phyloP scores from a whole-genome alignment of 2,113 vertebrate species.

The Rattus rattus region DNA sequence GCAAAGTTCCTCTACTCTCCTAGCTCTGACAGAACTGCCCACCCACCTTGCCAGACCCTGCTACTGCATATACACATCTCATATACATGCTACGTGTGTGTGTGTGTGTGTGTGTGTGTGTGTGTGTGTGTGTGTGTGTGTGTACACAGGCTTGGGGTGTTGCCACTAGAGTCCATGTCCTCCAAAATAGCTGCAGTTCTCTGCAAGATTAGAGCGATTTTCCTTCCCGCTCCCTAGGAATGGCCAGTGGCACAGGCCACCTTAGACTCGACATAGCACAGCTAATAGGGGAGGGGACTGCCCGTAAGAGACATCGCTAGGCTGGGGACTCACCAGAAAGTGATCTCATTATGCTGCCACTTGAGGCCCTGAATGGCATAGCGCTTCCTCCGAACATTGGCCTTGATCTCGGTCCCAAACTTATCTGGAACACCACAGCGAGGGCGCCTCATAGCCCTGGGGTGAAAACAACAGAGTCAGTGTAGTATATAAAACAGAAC shows the following conservation, averaged over 20 bases:
- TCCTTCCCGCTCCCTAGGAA: conserved; percentile 34
- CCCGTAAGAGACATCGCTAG: neutral
- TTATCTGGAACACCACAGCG: conserved; percentile 95
- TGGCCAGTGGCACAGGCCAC: neutral
- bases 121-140: neutral
- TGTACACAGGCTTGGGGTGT: neutral
- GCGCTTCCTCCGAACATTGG: conserved; percentile 92
- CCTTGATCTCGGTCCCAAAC: conserved; percentile 93
- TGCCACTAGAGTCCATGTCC: neutral
- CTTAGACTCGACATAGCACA: neutral
- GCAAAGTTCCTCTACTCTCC: neutral
- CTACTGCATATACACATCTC: rapidly evolving
- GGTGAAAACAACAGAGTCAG: neutral
- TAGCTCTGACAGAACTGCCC: neutral
- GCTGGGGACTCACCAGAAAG: conserved; percentile 90
- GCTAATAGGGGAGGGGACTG: neutral
- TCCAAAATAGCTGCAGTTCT: neutral
- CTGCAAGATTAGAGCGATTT: neutral
- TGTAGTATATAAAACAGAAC: neutral
- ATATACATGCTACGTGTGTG: no score
- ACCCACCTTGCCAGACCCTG: conserved; percentile 8
- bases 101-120: no score
- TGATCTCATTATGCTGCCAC: conserved; percentile 93
- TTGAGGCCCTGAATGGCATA: conserved; percentile 94
- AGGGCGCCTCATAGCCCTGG: conserved; percentile 92